Evolutionary conservation across 2,888 invertebrate genomes (phyloP).

Genomic region (Microctonus hyperodae): DNA sequence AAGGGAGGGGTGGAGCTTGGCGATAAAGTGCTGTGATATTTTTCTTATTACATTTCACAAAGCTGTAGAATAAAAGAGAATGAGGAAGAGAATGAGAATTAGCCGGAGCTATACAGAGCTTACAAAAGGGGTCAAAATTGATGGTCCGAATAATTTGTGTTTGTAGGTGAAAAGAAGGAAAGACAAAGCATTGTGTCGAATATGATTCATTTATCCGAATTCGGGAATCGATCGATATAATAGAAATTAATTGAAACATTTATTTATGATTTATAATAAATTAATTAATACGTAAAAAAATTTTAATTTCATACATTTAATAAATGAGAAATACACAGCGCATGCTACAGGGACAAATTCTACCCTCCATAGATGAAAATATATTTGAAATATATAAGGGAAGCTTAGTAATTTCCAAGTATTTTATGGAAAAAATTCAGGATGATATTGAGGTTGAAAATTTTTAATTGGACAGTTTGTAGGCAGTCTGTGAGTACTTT

Average conservation of each 20-base stretch:
- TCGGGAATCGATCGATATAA: not conserved
- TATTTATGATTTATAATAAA: not conserved
- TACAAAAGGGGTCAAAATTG: constrained; percentile 4
- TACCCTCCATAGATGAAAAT: too few species aligned
- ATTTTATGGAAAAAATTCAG: not conserved
- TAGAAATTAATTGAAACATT: not conserved
- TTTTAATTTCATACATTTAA: too few species aligned
- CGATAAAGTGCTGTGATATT: constrained; percentile 19
- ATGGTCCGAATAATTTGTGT: not conserved
- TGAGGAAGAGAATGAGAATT: constrained; percentile 1
- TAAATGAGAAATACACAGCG: too few species aligned
- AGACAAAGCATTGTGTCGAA: not conserved
- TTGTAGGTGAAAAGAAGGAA: not conserved
- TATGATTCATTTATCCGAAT: not conserved
- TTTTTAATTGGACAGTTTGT: constrained; percentile 15
- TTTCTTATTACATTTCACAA: constrained; percentile 16
- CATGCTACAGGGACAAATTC: too few species aligned
- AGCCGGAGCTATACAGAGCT: constrained; percentile 1
- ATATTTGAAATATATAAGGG: too few species aligned
- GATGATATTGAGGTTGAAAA: not conserved
- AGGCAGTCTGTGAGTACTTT: not conserved
- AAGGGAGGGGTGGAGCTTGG: not conserved
- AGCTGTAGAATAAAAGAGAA: constrained; percentile 11
- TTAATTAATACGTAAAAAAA: too few species aligned
- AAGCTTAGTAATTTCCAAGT: too few species aligned